Conservation (phyloP, 2,797 vertebrate species). For the Oceanodroma leucorhoa region DNA sequence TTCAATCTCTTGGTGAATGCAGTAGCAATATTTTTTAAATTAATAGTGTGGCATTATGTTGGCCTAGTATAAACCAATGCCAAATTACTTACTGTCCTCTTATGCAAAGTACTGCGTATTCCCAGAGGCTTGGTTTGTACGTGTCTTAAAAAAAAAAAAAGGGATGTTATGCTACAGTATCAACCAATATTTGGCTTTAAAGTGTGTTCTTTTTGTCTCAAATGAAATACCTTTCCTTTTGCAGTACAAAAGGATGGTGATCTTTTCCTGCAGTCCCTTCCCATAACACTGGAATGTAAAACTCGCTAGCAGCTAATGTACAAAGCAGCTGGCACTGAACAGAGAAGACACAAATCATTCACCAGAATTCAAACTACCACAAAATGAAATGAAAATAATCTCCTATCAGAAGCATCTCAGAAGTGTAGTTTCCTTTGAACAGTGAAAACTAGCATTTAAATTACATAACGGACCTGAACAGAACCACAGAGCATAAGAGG, state of each 20-base stretch:
- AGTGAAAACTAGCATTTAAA: conserved; percentile 22
- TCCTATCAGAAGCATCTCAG: conserved; percentile 32
- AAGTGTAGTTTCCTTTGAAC: conserved; percentile 28
- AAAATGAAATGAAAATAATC: conserved; percentile 45
- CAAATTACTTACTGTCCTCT: background rate
- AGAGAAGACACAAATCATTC: conserved; percentile 27
- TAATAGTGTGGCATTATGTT: background rate
- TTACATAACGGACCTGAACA: conserved; percentile 12
- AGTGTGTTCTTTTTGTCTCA: background rate
- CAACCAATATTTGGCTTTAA: background rate
- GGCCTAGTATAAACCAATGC: background rate
- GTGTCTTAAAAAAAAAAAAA: background rate
- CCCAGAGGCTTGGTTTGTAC: background rate
- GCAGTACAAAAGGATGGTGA: background rate
- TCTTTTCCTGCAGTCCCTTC: background rate
- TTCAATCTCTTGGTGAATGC: background rate
- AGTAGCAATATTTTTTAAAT: background rate
- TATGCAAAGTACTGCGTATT: background rate
- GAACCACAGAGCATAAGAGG: background rate
- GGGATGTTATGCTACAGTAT: background rate
- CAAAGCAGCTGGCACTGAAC: conserved; percentile 15
- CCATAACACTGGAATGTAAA: background rate
- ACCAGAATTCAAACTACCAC: conserved; percentile 34
- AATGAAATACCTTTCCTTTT: background rate
- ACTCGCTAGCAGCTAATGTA: background rate